phyloP scores from a whole-genome alignment of 1,140 invertebrate species.

The Neotoxoptera formosana region DNA sequence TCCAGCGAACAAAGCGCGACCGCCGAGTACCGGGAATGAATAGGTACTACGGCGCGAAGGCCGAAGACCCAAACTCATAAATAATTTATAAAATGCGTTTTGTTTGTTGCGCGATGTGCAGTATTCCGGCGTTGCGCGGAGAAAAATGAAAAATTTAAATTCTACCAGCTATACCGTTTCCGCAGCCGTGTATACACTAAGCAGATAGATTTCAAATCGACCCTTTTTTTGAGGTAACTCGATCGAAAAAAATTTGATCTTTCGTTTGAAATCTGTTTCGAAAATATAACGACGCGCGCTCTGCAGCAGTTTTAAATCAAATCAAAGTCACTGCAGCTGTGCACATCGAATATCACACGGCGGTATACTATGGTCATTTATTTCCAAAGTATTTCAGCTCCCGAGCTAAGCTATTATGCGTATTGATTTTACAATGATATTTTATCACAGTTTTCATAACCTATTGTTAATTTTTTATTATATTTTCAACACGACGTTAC shows the following conservation, averaged over 20 bases:
- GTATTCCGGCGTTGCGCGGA: neutral
- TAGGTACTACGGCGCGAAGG: neutral
- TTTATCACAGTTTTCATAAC: no score
- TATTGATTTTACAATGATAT: no score
- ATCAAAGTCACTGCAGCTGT: neutral
- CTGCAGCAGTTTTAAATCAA: neutral
- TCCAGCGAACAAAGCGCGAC: neutral
- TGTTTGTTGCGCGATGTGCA: neutral
- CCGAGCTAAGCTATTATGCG: no score
- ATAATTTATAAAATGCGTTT: conserved; percentile 5
- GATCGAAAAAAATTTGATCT: neutral
- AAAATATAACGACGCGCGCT: neutral
- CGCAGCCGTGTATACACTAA: neutral
- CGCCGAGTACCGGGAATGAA: neutral
- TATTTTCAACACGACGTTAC: no score
- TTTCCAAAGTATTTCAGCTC: no score
- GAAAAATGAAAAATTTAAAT: neutral
- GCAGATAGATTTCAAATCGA: neutral
- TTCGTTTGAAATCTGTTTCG: neutral
- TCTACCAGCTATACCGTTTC: neutral
- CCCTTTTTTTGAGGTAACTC: neutral
- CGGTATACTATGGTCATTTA: no score
- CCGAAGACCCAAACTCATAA: neutral
- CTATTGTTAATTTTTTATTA: no score
- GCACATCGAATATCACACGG: no score